These are phyloP conservation scores for Leiothrix lutea DNA, from an alignment of 2,113 vertebrate species.

Conservation along the genomic window DNA sequence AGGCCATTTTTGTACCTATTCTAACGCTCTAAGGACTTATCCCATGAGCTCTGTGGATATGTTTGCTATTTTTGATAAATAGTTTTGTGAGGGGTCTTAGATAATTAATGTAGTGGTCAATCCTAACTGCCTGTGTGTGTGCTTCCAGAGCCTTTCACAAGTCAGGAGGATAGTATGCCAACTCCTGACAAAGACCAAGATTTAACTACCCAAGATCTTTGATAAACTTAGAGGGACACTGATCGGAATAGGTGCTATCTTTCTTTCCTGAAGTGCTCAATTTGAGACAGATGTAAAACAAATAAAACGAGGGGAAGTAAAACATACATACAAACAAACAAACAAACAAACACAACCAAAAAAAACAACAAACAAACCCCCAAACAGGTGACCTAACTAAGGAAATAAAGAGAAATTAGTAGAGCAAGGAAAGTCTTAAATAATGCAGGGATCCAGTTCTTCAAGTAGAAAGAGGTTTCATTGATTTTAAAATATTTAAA, in stretches of 20 bases:
- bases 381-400: not conserved
- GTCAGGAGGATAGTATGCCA: not conserved
- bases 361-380: too few relatives aligned
- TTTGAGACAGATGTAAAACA: not conserved
- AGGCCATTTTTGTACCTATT: not conserved
- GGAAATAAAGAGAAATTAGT: not conserved
- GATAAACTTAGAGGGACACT: not conserved
- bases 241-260: not conserved
- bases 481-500: not conserved
- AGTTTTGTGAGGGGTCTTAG: not conserved
- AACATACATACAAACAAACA: too few relatives aligned
- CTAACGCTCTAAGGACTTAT: not conserved
- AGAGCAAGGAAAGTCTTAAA: not conserved
- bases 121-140: not conserved
- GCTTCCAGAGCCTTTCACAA: not conserved
- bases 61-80: not conserved
- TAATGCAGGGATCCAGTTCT: not conserved
- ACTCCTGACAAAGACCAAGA: not conserved
- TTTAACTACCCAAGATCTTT: not conserved
- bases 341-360: too few relatives aligned
- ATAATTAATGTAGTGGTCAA: not conserved
- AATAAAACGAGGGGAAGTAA: not conserved
- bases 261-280: not conserved
- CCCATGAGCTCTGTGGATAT: not conserved
- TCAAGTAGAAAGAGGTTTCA: not conserved